Evolutionary conservation across 2,113 vertebrate species (phyloP), one percentile per base, ranked within the genome.

Genomic region (Ctenodactylus gundi): DNA sequence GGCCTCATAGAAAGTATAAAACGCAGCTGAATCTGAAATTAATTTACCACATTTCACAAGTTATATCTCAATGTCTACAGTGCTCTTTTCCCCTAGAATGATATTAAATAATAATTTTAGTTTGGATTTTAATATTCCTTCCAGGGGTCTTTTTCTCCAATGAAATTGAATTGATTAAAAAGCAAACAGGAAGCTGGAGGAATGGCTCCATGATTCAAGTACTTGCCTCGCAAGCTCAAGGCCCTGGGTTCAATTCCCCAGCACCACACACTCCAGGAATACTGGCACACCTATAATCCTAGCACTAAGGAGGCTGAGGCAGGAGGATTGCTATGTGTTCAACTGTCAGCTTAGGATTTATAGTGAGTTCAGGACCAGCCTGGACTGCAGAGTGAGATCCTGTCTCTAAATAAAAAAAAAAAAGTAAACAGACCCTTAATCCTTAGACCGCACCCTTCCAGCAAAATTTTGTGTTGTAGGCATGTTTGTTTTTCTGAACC

Each of bases 151-250:
- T 81, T 85, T n/a, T 65, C 57, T 93, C 49, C 55, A 39, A 65
- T 92, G 93, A 90, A 91, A 44, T 80, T 88, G 85, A 97, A 97
- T 95, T 92, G 0, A 95, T 92, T 96, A 55, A 95, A n/a, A n/a
- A n/a, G n/a, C n/a, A n/a, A n/a, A n/a, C n/a, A n/a, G n/a, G n/a
- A n/a, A n/a, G n/a, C n/a, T n/a, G n/a, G n/a, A n/a, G n/a, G n/a
- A n/a, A n/a, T n/a, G n/a, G n/a, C n/a, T n/a, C n/a, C n/a, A n/a
- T n/a, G n/a, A n/a, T n/a, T n/a, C n/a, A n/a, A n/a, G n/a, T n/a
- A n/a, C n/a, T n/a, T n/a, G n/a, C n/a, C n/a, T n/a, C n/a, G n/a
- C n/a, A n/a, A n/a, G n/a, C n/a, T n/a, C n/a, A n/a, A n/a, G n/a
- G n/a, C n/a, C n/a, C n/a, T n/a, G n/a, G n/a, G n/a, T n/a, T n/a